phyloP scores from a whole-genome alignment of 37 sponge, comb jelly and placozoan genomes.

The Mnemiopsis leidyi region DNA sequence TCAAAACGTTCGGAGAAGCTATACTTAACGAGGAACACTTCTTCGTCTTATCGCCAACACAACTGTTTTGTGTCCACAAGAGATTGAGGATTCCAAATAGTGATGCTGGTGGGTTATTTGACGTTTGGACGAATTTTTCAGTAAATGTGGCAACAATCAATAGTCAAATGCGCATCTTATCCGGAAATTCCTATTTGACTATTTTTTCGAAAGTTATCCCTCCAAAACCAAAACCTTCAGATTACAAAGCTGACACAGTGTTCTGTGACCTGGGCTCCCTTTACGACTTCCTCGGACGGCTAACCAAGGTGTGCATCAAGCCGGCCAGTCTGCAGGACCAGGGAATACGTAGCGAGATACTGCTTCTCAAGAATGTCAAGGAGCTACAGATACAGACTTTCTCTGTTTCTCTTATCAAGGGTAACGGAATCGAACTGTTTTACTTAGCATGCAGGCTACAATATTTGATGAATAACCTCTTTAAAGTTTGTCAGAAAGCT shows the following conservation, averaged over 20 bases:
- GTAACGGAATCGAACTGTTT: too few relatives aligned
- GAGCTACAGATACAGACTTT: slow-evolving; percentile 44
- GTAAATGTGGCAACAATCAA: too few relatives aligned
- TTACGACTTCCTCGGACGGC: slow-evolving; percentile 29
- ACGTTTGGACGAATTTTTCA: too few relatives aligned
- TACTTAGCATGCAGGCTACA: too few relatives aligned
- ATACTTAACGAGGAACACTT: slow-evolving; percentile 19
- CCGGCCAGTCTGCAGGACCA: slow-evolving; percentile 53
- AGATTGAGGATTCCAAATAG: slow-evolving; percentile 28
- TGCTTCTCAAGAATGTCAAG: slow-evolving; percentile 32
- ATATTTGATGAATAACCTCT: too few relatives aligned
- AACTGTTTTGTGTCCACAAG: slow-evolving; percentile 51
- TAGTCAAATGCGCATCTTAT: too few relatives aligned
- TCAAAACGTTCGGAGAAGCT: slow-evolving; percentile 45
- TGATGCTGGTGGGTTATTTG: slow-evolving; percentile 40
- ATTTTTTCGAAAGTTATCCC: too few relatives aligned
- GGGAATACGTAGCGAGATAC: slow-evolving; percentile 19
- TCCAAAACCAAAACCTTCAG: too few relatives aligned
- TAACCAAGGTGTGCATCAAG: slow-evolving; percentile 18
- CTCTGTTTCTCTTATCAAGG: slow-evolving; percentile 4
- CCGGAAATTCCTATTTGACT: too few relatives aligned
- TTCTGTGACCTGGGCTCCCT: slow-evolving; percentile 63
- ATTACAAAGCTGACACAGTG: slow-evolving; percentile 58
- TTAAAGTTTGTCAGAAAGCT: too few relatives aligned
- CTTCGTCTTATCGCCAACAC: slow-evolving; percentile 49